Evolutionary conservation across 2,888 invertebrate genomes (phyloP), one percentile per base, ranked within the genome.

Genomic region (Caenorhabditis panamensis): DNA sequence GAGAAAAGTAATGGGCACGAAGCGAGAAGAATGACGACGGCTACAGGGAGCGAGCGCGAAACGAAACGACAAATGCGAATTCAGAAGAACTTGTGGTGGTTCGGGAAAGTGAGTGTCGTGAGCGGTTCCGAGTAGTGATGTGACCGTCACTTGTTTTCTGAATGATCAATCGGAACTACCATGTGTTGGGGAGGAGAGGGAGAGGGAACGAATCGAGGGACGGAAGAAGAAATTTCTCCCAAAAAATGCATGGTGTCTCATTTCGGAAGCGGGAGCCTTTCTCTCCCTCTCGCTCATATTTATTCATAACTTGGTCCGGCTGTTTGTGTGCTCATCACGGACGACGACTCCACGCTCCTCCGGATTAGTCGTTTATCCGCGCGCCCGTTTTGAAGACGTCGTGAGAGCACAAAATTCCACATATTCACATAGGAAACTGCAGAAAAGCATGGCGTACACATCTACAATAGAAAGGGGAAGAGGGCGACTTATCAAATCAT

Each of bases 221-320:
- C 53, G 16, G n/a, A 31, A 4, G 31, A 31, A 31, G 31, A 31
- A 31, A 31, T 31, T 4, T 9, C 9, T 26, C 20, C 51, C 53
- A 58, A 73, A 54, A 71, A 71, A 73, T 73, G 73, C 73, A 73
- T 73, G 73, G 63, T 72, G 64, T 64, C 66, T 73, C 64, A 73
- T 64, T 64, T 73, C 61, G 20, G 49, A 18, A 22, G 51, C 31
- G 31, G 31, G 31, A 31, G 18, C 24, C 58, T 37, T 59, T 51
- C n/a, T 54, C 18, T 18, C 24, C n/a, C n/a, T n/a, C n/a, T 53
- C 67, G 49, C 62, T 67, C 56, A 67, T 62, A 58, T 67, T 68
- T 68, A 67, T 76, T 67, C 68, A 68, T 67, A 76, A 76, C 67
- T 68, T 62, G 61, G 66, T 61, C 16, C 36, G 44, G 28, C 24